These are phyloP conservation scores for Cerastis leucographa DNA, from an alignment of 2,888 invertebrate genomes.

Conservation along the genomic window DNA sequence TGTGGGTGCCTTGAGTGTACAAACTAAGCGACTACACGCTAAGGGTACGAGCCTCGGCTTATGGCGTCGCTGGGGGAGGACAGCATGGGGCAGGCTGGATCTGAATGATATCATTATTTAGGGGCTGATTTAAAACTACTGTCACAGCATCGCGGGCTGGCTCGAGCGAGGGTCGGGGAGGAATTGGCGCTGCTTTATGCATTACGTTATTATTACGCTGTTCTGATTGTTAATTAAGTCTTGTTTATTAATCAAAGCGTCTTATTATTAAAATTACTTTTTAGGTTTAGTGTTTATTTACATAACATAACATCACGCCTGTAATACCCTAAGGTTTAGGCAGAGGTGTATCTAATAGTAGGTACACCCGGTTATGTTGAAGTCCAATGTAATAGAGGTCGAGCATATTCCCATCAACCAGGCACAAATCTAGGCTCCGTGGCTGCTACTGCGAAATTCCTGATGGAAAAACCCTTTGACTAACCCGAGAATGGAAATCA, in stretches of 20 bases:
- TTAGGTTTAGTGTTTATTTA: not conserved
- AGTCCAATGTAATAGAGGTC: not conserved
- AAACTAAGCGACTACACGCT: no score
- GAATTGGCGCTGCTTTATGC: not conserved
- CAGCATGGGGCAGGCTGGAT: no score
- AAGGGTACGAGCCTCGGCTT: no score
- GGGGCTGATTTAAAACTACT: no score
- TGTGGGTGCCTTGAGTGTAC: no score
- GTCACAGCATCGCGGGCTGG: no score
- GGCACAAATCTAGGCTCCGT: not conserved
- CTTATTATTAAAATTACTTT: not conserved
- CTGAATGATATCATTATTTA: no score
- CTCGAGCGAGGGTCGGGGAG: no score
- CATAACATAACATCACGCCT: not conserved
- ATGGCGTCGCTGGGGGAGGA: no score
- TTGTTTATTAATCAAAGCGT: not conserved
- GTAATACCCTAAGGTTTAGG: not conserved
- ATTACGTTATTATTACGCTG: slow-evolving; percentile 1
- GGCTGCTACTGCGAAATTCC: not conserved
- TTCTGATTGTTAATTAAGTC: not conserved
- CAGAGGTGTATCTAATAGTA: not conserved
- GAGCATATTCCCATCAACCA: not conserved
- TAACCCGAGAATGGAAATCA: not conserved
- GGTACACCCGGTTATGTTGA: not conserved
- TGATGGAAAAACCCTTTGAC: not conserved